phyloP scores from a whole-genome alignment of 2,797 vertebrate species.

The Sparidentex hasta region DNA sequence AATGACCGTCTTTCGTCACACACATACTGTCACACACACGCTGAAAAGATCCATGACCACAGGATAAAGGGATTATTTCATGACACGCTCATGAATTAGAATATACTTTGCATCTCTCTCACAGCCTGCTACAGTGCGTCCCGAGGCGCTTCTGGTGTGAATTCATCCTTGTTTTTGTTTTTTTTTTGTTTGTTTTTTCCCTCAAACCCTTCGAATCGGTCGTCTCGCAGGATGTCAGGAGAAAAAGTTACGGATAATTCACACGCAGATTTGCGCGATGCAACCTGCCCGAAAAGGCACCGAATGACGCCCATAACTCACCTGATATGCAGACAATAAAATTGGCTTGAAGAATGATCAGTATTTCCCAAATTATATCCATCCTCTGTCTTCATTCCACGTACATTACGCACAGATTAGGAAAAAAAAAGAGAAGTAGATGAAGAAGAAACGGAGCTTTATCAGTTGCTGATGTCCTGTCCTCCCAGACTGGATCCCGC shows the following conservation, averaged over 20 bases:
- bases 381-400: constrained; percentile 97
- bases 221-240: background rate
- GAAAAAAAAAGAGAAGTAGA: constrained; percentile 26
- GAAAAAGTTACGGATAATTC: constrained; percentile 19
- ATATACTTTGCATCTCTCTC: background rate
- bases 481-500: constrained; percentile 88
- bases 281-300: constrained; percentile 26
- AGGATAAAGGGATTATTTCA: background rate
- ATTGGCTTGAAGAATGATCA: constrained; percentile 97
- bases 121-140: constrained; percentile 6
- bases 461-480: constrained; percentile 90
- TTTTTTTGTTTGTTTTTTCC: too few species aligned
- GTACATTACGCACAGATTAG: constrained; percentile 90
- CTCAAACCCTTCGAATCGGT: background rate
- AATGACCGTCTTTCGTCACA: background rate
- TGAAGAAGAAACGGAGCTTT: constrained; percentile 39
- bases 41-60: background rate
- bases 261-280: background rate
- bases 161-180: background rate
- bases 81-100: background rate
- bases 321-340: constrained; percentile 97
- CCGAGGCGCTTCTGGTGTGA: background rate
- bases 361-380: constrained; percentile 99
- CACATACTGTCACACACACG: background rate
- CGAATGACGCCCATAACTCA: constrained; percentile 80